Percentiles rank a stretch among this genome's conserved stretches.
These are phyloP conservation scores for Barbus barbus DNA, from an alignment of 2,113 vertebrate species.

Conservation along the genomic window DNA sequence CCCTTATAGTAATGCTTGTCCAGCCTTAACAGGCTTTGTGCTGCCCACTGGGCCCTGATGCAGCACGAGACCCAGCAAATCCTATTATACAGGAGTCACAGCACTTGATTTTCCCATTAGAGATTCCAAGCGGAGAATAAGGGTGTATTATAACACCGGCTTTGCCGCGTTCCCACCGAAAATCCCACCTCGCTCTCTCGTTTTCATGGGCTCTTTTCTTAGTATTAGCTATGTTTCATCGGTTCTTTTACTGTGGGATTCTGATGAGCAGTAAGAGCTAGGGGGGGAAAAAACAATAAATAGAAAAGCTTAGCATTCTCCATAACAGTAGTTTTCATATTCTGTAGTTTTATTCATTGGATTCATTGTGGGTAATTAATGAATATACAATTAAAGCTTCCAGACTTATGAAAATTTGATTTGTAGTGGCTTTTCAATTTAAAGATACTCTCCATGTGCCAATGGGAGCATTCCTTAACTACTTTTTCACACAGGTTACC, in stretches of 20 bases:
- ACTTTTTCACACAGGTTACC: neutral
- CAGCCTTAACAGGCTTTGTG: slow-evolving; percentile 84
- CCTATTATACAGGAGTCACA: slow-evolving; percentile 84
- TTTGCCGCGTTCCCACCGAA: slow-evolving; percentile 68
- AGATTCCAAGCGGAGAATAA: slow-evolving; percentile 81
- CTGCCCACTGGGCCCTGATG: slow-evolving; percentile 81
- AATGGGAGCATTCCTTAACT: neutral
- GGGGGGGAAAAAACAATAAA: neutral
- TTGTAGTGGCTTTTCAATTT: neutral
- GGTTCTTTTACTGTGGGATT: neutral
- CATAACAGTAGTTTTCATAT: neutral
- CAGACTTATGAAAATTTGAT: neutral
- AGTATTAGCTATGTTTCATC: slow-evolving; percentile 25
- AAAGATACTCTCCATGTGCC: neutral
- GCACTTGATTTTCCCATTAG: slow-evolving; percentile 83
- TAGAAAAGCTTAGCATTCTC: neutral
- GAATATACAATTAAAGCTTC: neutral
- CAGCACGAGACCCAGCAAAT: slow-evolving; percentile 83
- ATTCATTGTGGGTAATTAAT: neutral
- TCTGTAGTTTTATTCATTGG: neutral
- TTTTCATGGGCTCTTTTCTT: slow-evolving; percentile 50
- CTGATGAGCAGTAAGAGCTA: neutral
- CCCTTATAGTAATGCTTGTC: slow-evolving; percentile 77
- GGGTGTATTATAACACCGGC: slow-evolving; percentile 78
- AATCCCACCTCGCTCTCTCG: slow-evolving; percentile 36